These are phyloP conservation scores for Deilephila elpenor DNA, from an alignment of 2,888 invertebrate species.

Conservation along the genomic window DNA sequence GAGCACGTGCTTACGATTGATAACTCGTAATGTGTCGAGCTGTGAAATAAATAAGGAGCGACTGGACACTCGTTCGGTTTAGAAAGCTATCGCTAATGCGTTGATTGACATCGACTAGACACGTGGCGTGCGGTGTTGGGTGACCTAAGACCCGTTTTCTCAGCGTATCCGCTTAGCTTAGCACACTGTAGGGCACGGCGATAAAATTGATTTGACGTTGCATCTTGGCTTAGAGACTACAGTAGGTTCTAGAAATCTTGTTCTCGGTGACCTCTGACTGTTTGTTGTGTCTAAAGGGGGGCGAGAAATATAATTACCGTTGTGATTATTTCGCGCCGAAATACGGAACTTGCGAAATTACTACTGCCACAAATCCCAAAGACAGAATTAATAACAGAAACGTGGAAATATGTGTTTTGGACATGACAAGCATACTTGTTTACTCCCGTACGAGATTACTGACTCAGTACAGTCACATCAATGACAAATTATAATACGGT, in stretches of 20 bases:
- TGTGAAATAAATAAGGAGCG: constrained; percentile 39
- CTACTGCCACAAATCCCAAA: neutral
- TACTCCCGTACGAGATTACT: neutral
- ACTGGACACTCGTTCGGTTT: constrained; percentile 47
- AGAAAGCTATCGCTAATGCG: constrained; percentile 60
- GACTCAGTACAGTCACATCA: constrained; percentile 15
- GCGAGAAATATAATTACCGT: neutral
- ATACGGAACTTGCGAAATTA: neutral
- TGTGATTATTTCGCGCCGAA: neutral
- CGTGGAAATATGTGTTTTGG: neutral
- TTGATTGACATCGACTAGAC: constrained; percentile 68
- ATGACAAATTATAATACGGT: neutral
- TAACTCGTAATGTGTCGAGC: constrained; percentile 36
- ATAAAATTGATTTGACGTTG: constrained; percentile 58
- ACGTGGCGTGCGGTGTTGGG: constrained; percentile 65
- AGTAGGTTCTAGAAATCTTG: constrained; percentile 42
- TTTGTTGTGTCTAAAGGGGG: constrained; percentile 38
- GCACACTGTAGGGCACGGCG: constrained; percentile 46
- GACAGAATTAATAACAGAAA: neutral
- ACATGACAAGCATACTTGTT: neutral
- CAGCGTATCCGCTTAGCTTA: constrained; percentile 54
- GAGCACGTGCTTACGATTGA: constrained; percentile 39
- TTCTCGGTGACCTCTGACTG: constrained; percentile 48
- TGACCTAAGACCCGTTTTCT: constrained; percentile 68
- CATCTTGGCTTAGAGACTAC: constrained; percentile 35